Evolutionary conservation across 1,140 invertebrate genomes (phyloP).

Genomic region (Steinernema feltiae): DNA sequence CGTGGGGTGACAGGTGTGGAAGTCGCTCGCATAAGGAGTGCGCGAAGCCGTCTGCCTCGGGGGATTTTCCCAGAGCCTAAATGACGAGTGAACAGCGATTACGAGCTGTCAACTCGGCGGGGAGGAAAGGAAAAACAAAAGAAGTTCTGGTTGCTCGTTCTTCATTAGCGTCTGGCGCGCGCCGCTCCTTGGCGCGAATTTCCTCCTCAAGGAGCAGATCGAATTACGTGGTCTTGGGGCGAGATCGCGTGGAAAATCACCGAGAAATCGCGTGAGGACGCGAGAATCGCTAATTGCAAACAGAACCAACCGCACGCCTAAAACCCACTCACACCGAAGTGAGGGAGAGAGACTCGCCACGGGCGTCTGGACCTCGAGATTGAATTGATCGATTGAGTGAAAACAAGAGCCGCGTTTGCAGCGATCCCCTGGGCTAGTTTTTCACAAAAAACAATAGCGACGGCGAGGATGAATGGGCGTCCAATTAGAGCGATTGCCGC

Average conservation of each 20-base stretch:
- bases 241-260: constrained; percentile 11
- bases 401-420: neutral
- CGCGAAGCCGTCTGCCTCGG: neutral
- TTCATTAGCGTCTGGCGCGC: neutral
- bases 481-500: constrained; percentile 4
- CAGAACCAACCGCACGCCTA: neutral
- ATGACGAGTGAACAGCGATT: neutral
- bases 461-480: neutral
- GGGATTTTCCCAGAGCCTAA: neutral
- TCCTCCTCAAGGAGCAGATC: neutral
- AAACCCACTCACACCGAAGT: neutral
- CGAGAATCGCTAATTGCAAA: neutral
- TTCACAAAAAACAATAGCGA: neutral
- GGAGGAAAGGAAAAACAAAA: neutral
- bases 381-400: constrained; percentile 6
- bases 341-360: neutral
- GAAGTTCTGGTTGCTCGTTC: neutral
- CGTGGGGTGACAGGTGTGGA: neutral
- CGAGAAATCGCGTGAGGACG: neutral
- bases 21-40: neutral
- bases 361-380: neutral
- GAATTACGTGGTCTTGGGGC: neutral
- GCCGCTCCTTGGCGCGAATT: neutral
- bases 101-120: neutral
- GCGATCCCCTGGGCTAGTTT: constrained; percentile 4